phyloP scores from a whole-genome alignment of 37 sponge, comb jelly and placozoan species.

The Bolinopsis microptera region DNA sequence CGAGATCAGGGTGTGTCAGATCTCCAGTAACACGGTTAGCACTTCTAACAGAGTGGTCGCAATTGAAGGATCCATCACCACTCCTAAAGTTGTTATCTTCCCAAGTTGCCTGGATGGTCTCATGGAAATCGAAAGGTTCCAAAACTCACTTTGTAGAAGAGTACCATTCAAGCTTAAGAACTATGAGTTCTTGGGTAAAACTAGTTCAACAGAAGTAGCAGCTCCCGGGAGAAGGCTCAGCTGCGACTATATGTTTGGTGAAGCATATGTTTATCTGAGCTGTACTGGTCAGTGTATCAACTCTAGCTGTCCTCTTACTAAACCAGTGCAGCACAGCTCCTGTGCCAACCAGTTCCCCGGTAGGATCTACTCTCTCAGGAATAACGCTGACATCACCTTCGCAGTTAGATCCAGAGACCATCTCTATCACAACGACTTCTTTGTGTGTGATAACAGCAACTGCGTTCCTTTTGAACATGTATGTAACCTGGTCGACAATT shows the following conservation, averaged over 20 bases:
- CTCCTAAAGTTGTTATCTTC: neutral
- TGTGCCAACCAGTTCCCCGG: neutral
- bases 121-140: neutral
- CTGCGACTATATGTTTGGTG: neutral
- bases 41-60: neutral
- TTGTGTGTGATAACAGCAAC: conserved; percentile 2
- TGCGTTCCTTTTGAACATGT: neutral
- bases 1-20: neutral
- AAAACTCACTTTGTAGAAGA: neutral
- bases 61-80: neutral
- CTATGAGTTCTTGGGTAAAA: neutral
- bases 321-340: neutral
- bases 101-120: neutral
- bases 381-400: neutral
- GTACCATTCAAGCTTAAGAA: neutral
- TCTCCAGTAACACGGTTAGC: neutral
- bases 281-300: conserved; percentile 18
- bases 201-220: neutral
- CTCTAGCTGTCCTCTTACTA: neutral
- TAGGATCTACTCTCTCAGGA: neutral
- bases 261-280: neutral
- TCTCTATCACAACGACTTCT: conserved; percentile 10
- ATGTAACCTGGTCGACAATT: conserved; percentile 46
- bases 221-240: neutral
- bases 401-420: neutral